Base-by-base conservation (phyloP, 2,797 vertebrate genomes). In the Australoheros facetus region DNA sequence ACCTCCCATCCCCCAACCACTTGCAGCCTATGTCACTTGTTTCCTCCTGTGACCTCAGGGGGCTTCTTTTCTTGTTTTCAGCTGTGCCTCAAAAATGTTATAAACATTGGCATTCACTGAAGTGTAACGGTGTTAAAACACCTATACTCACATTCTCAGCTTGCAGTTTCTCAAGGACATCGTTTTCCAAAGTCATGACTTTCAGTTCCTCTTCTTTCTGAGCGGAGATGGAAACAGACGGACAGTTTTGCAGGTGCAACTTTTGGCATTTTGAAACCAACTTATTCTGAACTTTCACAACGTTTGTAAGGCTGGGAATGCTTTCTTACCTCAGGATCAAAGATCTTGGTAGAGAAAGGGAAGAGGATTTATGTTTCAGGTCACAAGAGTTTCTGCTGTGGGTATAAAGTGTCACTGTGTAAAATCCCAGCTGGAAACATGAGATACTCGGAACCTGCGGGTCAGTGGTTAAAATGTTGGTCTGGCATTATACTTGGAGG, bases 191-290 rank as follows among this genome's bases (percentile, higher is more conserved):
- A 0, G 21, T 87, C 78, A 85, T 73, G 62, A 56, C 45, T 92
- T 89, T 90, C 87, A 85, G 45, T 90, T 91, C 90, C 71, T 75
- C 8, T 54, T 34, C 39, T 12, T 66, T 13, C 4, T 4, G 2
- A 16, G 30, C 19, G 26, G 51, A 77, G 82, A 32, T 66, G 1
- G 60, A 58, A 80, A 73, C 32, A 64, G 4, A 42, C 56, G 10
- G 21, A 51, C 30, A 58, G 56, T 55, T 37, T 30, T 70, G 39
- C 17, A 66, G 4, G 55, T 75, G 2, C 39, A 81, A 14, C 12
- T 5, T 55, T 73, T 42, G 32, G 14, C 5, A 59, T 19, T n/a
- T 56, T 0, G 3, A 79, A 75, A 62, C 9, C 5, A 26, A 10
- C 1, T 37, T 66, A 1, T 26, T n/a, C 14, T 54, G n/a, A 23